Conservation (phyloP, 1,140 invertebrate species). For the Ephestia elutella region DNA sequence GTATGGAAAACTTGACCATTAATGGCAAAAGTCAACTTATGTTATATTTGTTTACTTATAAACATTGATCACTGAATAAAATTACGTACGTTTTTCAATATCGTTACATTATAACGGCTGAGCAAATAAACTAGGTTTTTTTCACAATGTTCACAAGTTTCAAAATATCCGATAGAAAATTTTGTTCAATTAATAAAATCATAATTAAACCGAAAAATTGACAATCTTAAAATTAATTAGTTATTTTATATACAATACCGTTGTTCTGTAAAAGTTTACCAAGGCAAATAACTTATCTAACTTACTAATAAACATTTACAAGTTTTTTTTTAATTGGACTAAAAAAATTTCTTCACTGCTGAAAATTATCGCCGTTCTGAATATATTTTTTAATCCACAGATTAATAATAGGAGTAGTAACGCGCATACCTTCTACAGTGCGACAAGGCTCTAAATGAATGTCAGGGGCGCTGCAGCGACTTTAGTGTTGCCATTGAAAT, state of each 20-base stretch:
- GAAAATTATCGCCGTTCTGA: too few relatives aligned
- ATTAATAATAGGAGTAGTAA: too few relatives aligned
- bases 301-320: not conserved
- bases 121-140: not conserved
- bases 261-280: constrained; percentile 3
- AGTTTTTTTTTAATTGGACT: not conserved
- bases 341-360: not conserved
- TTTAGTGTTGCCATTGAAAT: too few relatives aligned
- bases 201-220: too few relatives aligned
- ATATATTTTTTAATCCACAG: too few relatives aligned
- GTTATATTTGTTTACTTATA: not conserved
- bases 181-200: not conserved
- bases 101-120: not conserved
- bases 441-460: too few relatives aligned
- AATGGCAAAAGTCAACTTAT: not conserved
- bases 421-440: too few relatives aligned
- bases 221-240: not conserved
- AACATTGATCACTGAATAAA: not conserved
- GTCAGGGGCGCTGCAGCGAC: too few relatives aligned
- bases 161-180: not conserved
- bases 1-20: not conserved
- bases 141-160: not conserved
- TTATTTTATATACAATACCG: not conserved
- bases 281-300: not conserved
- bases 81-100: not conserved